Evolutionary conservation across 2,888 invertebrate genomes (phyloP).

Genomic region (Melanostoma scalare): DNA sequence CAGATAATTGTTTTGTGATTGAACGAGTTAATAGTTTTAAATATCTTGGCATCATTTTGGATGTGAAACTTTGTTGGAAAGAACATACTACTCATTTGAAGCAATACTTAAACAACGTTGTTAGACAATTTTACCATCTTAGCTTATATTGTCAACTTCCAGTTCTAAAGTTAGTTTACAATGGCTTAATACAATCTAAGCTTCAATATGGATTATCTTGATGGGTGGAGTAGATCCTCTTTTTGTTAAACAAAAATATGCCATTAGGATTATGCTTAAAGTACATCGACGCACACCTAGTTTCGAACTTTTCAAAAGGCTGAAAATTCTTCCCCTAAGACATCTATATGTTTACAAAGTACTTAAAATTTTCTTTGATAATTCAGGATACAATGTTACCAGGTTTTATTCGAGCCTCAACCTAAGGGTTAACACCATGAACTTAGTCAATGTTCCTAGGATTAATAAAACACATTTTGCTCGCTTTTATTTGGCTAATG

Average conservation of each 20-base stretch:
- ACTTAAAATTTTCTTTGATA: conserved; percentile 1
- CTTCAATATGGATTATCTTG: too few species aligned
- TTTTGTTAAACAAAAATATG: not conserved
- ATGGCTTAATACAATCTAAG: not conserved
- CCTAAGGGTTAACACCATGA: not conserved
- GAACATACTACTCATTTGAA: too few species aligned
- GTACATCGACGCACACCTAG: not conserved
- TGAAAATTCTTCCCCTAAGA: not conserved
- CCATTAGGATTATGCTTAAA: not conserved
- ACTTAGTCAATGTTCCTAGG: not conserved
- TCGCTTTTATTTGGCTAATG: not conserved
- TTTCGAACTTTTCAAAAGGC: not conserved
- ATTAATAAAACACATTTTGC: not conserved
- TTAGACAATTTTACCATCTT: too few species aligned
- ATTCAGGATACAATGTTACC: not conserved
- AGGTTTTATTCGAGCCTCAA: not conserved
- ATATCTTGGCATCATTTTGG: not conserved
- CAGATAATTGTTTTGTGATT: not conserved
- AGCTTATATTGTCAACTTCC: not conserved
- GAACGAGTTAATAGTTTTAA: not conserved
- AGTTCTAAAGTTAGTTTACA: not conserved
- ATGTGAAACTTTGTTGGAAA: not conserved
- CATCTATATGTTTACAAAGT: conserved; percentile 12
- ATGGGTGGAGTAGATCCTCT: too few species aligned
- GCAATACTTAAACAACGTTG: too few species aligned